Base-by-base conservation (phyloP, 2,797 vertebrate genomes). In the Parauchenoglanis punctatus region DNA sequence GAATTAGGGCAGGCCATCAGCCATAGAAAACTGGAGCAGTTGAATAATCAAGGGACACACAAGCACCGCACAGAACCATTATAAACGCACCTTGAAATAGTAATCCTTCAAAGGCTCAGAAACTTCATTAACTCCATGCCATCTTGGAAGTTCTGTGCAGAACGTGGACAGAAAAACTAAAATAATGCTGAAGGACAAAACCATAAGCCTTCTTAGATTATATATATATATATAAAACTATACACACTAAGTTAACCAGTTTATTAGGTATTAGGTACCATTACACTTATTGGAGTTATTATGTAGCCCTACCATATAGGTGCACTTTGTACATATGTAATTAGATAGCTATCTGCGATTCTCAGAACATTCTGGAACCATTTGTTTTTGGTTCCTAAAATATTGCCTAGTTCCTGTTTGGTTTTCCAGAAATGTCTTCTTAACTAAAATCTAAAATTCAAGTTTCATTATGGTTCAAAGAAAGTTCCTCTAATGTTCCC, bases 1-100 rank as follows among this genome's bases (percentile, higher is more conserved):
- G 63, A 88, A 85, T 63, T 80, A 80, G 87, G 75, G 52, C 82
- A 72, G 40, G 63, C 40, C 75, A 87, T 52, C 52, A 84, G 52
- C 80, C 82, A 68, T 31, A 31, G 72, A 68, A 87, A 87, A 87
- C 35, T 87, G 73, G 87, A 84, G 58, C 87, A 87, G 73, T 52
- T 25, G 82, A 67, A 56, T 87, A 65, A 70, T 65, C 52, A 40
- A 59, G 73, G 86, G 81, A 84, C 75, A 54, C 72, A 46, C 15
- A 58, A 40, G n/a, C 18, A 77, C 18, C 40, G 25, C 59, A 87
- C 7, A 84, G 7, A 68, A 46, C 54, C 7, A 78, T 67, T 84
- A 58, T 28, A 84, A 68, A 58, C 15, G 72, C 35, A 54, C 86
- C 72, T 68, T 52, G 46, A 77, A 77, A 73, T 83, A 67, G 58